Conservation (phyloP, 2,113 vertebrate species). For the Ammodytes dubius region DNA sequence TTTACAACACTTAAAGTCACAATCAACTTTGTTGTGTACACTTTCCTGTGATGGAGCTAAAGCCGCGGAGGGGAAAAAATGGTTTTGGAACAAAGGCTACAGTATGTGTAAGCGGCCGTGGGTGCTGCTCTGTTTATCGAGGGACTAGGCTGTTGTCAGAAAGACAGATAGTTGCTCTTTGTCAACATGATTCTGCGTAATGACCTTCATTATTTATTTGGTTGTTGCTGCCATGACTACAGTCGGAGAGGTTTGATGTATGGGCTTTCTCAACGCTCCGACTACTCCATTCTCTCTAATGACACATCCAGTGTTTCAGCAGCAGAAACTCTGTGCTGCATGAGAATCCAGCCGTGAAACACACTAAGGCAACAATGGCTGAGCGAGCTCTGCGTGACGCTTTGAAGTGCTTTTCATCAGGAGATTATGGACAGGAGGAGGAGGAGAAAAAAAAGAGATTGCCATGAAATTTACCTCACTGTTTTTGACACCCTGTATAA, state of each 20-base stretch:
- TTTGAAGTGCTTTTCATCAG: slow-evolving; percentile 73
- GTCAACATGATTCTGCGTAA: slow-evolving; percentile 62
- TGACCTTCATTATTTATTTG: slow-evolving; percentile 77
- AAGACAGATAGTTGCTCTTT: slow-evolving; percentile 69
- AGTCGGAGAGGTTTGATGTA: slow-evolving; percentile 51
- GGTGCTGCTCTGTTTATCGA: slow-evolving; percentile 67
- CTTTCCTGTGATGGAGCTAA: slow-evolving; percentile 10
- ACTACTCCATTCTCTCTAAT: slow-evolving; percentile 50
- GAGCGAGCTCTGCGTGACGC: slow-evolving; percentile 43
- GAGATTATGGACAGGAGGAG: slow-evolving; percentile 60
- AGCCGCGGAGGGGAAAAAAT: slow-evolving; percentile 34
- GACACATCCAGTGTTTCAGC: slow-evolving; percentile 59
- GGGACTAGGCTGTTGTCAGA: slow-evolving; percentile 72
- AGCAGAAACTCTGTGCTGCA: slow-evolving; percentile 13
- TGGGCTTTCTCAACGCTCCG: slow-evolving; percentile 37
- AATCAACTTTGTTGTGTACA: slow-evolving; percentile 26
- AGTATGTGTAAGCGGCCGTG: slow-evolving; percentile 37
- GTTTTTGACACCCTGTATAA: slow-evolving; percentile 21
- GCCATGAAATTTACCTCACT: slow-evolving; percentile 37
- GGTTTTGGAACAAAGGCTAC: slow-evolving; percentile 63
- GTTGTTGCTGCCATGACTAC: slow-evolving; percentile 74
- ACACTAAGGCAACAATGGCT: slow-evolving; percentile 53
- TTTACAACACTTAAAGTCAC: slow-evolving; percentile 45
- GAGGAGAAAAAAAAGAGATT: slow-evolving; percentile 15
- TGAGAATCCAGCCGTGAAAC: slow-evolving; percentile 63